Base-by-base conservation (phyloP, 2,888 invertebrate species). In the Drosophila quinaria region DNA sequence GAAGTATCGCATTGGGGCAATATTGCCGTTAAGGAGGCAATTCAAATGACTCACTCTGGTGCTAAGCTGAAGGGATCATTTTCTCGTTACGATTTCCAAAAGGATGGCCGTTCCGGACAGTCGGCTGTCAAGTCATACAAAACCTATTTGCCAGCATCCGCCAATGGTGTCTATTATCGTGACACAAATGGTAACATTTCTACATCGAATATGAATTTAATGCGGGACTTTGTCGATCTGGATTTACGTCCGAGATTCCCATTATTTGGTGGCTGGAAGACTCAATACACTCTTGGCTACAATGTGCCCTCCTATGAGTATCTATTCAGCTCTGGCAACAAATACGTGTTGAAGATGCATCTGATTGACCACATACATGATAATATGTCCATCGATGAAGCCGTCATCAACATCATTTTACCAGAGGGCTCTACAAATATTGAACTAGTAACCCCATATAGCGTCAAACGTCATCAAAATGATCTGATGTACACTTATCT, bases 1-100 rank as follows among this genome's bases (percentile, higher is more conserved):
- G 99, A 99, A 93, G 95, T 99, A 2, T 99, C 99, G 0, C 99
- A 99, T 92, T 99, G 99, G 99, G 99, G 99, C 9, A 99, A 99
- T 90, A 97, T 99, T 87, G 99, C 99, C 22, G 95, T 99, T 0
- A 98, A 99, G 92, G 99, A 99, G 92, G 95, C 96, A 8, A 95
- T 99, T 80, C 97, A 98, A 91, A 94, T 99, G 77, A 94, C 96
- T 19, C 99, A 99, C 91, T 96, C 97, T 49, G 99, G 99, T 44
- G 99, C 99, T 11, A 94, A 95, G 74, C 93, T 99, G 42, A 98
- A 98, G 91, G 98, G 98, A 0, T 95, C 98, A 2, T 99, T 99
- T 93, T 99, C 99, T 2, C 95, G 99, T 42, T 98, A 98, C 93
- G 99, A 99, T 92, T 99, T 97, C 92, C 99, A 99, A 93, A 95